Conservation (phyloP, 2,797 vertebrate genomes). For the Danio albolineatus region DNA sequence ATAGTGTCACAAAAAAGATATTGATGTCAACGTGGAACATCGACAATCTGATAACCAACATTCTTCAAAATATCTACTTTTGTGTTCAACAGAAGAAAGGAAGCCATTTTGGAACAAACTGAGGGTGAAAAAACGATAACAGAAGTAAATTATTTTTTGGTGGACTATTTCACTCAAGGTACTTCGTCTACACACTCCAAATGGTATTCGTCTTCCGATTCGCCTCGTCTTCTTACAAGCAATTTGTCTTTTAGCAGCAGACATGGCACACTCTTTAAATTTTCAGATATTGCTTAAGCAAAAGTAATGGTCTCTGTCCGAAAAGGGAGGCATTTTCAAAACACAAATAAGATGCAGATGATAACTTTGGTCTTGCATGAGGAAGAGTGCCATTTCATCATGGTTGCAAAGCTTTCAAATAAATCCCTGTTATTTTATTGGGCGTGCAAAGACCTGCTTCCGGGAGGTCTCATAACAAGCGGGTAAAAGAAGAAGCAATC, state of each 20-base stretch:
- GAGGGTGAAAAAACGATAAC: too few species aligned
- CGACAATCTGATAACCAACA: too few species aligned
- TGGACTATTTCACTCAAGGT: neutral
- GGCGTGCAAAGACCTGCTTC: constrained; percentile 42
- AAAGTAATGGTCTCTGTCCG: constrained; percentile 17
- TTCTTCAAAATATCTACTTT: too few species aligned
- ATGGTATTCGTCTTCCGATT: neutral
- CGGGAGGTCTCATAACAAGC: constrained; percentile 48
- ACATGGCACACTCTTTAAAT: constrained; percentile 28
- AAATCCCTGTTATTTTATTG: constrained; percentile 53
- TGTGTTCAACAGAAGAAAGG: too few species aligned
- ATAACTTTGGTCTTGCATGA: constrained; percentile 55
- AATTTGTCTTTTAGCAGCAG: constrained; percentile 1
- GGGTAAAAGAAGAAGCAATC: constrained; percentile 58
- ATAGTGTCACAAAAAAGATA: too few species aligned
- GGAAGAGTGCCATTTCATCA: constrained; percentile 41
- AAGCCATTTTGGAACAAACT: too few species aligned
- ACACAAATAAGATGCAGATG: constrained; percentile 37
- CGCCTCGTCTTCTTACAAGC: neutral
- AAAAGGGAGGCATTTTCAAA: constrained; percentile 46
- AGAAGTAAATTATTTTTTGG: too few species aligned
- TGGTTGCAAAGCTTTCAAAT: constrained; percentile 46
- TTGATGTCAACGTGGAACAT: too few species aligned
- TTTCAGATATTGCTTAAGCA: constrained; percentile 21
- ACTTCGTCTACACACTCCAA: neutral